A percentile compares a stretch with the other conserved stretches of the same genome.
Evolutionary conservation across 2,797 vertebrate genomes (phyloP).

Genomic region (Chromobotia macracanthus): DNA sequence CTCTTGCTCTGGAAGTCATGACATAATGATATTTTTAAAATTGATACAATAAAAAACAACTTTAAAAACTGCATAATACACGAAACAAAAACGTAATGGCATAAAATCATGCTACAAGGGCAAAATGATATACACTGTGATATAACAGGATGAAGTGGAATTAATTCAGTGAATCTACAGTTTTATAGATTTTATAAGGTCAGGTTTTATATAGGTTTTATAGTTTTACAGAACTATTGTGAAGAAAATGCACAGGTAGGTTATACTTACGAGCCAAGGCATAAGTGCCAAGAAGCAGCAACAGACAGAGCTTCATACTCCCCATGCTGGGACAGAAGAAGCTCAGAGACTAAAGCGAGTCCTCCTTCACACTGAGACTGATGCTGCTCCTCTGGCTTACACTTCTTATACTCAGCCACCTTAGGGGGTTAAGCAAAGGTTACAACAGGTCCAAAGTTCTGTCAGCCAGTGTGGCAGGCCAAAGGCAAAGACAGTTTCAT

Average conservation of each 20-base stretch:
- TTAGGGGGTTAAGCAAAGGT: conserved; percentile 46
- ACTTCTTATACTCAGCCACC: conserved; percentile 78
- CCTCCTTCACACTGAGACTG: conserved; percentile 76
- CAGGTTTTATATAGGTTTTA: too few relatives aligned
- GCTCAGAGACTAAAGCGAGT: conserved; percentile 68
- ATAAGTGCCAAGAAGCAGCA: conserved; percentile 75
- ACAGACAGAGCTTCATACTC: conserved; percentile 75
- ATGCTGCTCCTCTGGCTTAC: conserved; percentile 52
- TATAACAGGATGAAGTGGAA: too few relatives aligned
- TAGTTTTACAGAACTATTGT: neutral
- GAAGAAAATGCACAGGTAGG: neutral
- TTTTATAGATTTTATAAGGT: too few relatives aligned
- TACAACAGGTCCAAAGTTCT: conserved; percentile 77
- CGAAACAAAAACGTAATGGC: too few relatives aligned
- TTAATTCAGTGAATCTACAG: neutral
- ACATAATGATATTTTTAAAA: neutral
- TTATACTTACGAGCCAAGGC: conserved; percentile 82
- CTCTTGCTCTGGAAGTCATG: conserved; percentile 72
- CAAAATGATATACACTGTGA: too few relatives aligned
- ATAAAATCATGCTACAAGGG: too few relatives aligned
- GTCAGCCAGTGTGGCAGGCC: conserved; percentile 76
- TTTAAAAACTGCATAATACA: neutral
- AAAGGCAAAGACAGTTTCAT: conserved; percentile 72
- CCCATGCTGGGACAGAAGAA: conserved; percentile 80
- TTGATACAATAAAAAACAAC: neutral